Evolutionary conservation across 2,888 invertebrate species (phyloP).

Genomic region (Hoplodrina ambigua): DNA sequence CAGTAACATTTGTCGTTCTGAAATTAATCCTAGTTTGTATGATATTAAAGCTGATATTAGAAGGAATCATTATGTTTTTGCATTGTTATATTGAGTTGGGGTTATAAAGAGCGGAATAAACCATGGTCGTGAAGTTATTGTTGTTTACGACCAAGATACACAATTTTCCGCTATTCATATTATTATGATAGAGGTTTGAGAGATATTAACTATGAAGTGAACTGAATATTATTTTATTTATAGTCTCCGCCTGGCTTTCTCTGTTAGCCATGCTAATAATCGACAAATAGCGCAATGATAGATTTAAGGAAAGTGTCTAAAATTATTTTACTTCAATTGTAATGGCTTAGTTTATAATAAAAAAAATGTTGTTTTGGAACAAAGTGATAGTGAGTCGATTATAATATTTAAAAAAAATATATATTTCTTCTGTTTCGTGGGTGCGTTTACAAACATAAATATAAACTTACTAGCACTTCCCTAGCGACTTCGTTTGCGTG

Average conservation of each 20-base stretch:
- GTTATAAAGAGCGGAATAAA: conserved; percentile 43
- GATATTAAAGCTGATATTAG: conserved; percentile 31
- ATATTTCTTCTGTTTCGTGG: no score
- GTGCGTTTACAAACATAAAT: no score
- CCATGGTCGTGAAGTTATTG: conserved; percentile 65
- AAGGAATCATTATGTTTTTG: conserved; percentile 8
- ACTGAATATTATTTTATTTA: conserved; percentile 64
- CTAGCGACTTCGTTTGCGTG: no score
- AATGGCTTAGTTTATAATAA: no score
- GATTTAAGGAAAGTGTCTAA: no score
- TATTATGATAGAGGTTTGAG: conserved; percentile 52
- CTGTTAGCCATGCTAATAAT: conserved; percentile 4
- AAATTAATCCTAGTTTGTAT: conserved; percentile 30
- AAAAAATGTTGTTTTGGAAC: no score
- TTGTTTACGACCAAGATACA: conserved; percentile 65
- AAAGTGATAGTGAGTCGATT: no score
- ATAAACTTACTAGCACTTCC: no score
- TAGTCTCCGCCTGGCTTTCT: neutral
- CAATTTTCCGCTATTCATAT: conserved; percentile 69
- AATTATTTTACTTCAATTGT: neutral
- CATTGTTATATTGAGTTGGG: conserved; percentile 27
- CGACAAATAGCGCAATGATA: neutral
- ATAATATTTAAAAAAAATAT: no score
- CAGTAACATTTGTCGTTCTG: neutral
- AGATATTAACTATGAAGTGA: conserved; percentile 57